phyloP scores from a whole-genome alignment of 2,113 vertebrate genomes.

The Dasyornis broadbenti region DNA sequence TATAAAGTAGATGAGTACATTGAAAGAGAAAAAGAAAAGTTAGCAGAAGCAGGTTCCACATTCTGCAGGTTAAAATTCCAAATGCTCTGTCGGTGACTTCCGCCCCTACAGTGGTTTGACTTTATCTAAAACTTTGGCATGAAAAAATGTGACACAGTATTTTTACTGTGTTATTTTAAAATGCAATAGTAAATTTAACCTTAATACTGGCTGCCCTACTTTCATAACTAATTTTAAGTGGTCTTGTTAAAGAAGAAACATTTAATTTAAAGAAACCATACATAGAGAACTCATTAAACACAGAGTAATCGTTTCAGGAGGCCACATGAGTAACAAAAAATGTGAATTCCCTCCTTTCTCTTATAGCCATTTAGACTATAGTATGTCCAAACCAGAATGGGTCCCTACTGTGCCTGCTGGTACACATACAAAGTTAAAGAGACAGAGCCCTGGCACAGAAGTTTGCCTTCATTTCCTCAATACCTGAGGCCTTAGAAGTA shows the following conservation, averaged over 20 bases:
- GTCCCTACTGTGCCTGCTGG: conserved; percentile 11
- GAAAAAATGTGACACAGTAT: background rate
- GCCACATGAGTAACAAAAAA: background rate
- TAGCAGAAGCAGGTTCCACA: background rate
- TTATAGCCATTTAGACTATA: background rate
- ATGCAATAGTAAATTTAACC: background rate
- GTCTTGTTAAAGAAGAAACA: background rate
- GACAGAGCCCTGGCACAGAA: conserved; percentile 20
- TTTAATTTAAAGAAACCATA: background rate
- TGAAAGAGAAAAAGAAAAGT: background rate
- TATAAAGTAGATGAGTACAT: background rate
- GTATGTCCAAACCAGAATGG: background rate
- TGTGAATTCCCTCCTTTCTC: background rate
- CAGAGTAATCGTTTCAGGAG: background rate
- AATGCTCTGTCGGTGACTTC: background rate
- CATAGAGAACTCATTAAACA: background rate
- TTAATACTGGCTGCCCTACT: background rate
- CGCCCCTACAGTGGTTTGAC: background rate
- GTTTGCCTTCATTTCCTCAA: background rate
- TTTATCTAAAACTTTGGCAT: background rate
- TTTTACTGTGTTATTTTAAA: conserved; percentile 37
- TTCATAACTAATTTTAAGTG: background rate
- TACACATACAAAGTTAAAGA: background rate
- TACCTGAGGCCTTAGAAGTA: background rate
- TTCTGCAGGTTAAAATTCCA: background rate